These are phyloP conservation scores for Pelusios castaneus DNA, from an alignment of 2,113 vertebrate species.

Conservation along the genomic window DNA sequence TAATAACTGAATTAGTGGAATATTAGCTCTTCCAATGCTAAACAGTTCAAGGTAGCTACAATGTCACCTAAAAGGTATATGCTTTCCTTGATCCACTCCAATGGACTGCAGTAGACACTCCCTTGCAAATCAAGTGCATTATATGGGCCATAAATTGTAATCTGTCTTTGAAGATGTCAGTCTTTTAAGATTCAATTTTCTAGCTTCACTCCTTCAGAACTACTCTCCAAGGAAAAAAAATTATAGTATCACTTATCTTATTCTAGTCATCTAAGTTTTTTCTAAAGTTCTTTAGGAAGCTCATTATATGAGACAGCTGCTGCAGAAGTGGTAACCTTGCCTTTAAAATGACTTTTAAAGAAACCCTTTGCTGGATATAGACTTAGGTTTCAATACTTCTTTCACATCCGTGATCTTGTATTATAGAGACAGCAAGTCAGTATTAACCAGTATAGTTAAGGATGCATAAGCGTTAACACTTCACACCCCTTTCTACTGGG, in stretches of 20 bases:
- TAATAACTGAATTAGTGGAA: not conserved
- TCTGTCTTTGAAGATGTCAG: not conserved
- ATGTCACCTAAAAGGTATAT: rapidly evolving
- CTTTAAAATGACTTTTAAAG: not conserved
- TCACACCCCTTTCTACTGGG: rapidly evolving
- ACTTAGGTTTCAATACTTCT: not conserved
- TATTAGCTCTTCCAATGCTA: not conserved
- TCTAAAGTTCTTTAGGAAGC: not conserved
- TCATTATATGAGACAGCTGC: not conserved
- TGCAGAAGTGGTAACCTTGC: not conserved
- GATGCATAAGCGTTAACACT: not conserved
- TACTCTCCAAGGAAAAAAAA: not conserved
- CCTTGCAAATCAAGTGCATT: not conserved
- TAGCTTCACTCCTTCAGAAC: not conserved
- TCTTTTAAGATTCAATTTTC: not conserved
- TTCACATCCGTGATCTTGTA: not conserved
- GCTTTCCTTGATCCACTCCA: not conserved
- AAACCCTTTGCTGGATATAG: not conserved
- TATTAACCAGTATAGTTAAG: not conserved
- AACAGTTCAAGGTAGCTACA: not conserved
- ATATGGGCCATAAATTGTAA: not conserved
- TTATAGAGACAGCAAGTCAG: not conserved
- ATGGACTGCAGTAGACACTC: not conserved
- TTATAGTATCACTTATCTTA: not conserved
- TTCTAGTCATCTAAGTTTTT: not conserved